Base-by-base conservation (phyloP, 2,113 vertebrate genomes). In the Upupa epops region DNA sequence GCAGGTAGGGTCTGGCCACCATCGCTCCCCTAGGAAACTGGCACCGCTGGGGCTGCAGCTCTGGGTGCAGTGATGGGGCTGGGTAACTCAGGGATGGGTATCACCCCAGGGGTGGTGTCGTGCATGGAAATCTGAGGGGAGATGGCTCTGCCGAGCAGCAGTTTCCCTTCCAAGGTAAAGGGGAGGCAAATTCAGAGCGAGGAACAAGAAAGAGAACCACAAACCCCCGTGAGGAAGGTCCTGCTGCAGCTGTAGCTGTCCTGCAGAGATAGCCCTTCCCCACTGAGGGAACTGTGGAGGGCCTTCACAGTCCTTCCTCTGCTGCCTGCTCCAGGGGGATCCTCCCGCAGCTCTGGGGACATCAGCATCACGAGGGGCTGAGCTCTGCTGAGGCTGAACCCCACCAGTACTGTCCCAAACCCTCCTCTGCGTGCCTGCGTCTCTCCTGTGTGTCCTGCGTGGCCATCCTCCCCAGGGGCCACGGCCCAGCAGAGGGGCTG, bases 1-100 rank as follows among this genome's bases (percentile, higher is more conserved):
- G 61, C 98, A 99, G 98, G 98, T 99, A 92, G 95, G 64, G 88
- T 68, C 76, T 37, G 16, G 37, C 36, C 59, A 34, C 68, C 1
- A 55, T 63, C 34, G 9, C 22, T 17, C 21, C 5, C 19, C 13
- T 3, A 20, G 52, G 40, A 17, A 14, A 36, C 45, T 14, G 58
- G 7, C 26, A 11, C 0, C 0, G 17, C 55, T 3, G 1, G 18
- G 51, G n/a, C 32, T 42, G 70, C 32, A 61, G 59, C 26, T 5
- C 24, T 26, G 15, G 34, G 26, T 17, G 4, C 22, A 1, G 17
- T 40, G 9, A 7, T 5, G 34, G 75, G 66, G 48, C 31, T 63
- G 29, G 6, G 37, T 32, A n/a, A 7, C 11, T 25, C 29, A 64
- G 31, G 59, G 61, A 5, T 46, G 49, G 60, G 8, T 28, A 3